Base-by-base conservation (phyloP, 2,888 invertebrate genomes). In the Ophioninae sp. region DNA sequence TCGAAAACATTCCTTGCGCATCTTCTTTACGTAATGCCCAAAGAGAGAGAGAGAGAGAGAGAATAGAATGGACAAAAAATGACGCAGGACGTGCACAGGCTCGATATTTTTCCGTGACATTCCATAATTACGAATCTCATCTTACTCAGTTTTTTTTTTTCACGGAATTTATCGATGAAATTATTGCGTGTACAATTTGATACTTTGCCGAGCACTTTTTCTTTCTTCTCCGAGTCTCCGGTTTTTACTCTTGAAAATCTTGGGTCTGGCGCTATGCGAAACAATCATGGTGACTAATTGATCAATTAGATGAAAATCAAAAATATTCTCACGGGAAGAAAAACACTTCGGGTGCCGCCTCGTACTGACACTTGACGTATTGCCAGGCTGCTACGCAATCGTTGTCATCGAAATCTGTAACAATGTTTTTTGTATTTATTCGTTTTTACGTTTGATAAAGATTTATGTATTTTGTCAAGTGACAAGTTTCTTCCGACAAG, bases 311-410 rank as follows among this genome's bases (percentile, higher is more conserved):
- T 65, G 17, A n/a, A 59, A n/a, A 17, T 30, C 30, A n/a, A 23
- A 67, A 58, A 68, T 23, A 59, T 22, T 64, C 17, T 88, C 81
- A 90, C 1, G 90, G 90, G 56, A 90, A 90, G 76, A 90, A 88
- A 74, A 89, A 91, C 0, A 79, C 72, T 20, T 81, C 87, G 22
- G 88, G 79, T 75, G 88, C 88, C 8, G n/a, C 20, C 0, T 85
- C 59, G 80, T 88, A 88, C 17, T 41, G 78, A 79, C 91, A 91
- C 71, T 88, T 87, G 41, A 86, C 39, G 79, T 86, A 90, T 10
- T 78, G 68, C 71, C 80, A 90, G 22, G 88, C 68, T 17, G 87
- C 78, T 20, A 86, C 79, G 82, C 91, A 91, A 0, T 69, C 69
- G 8, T 91, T 87, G 0, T 73, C 72, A 9, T 39, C 39, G 23